phyloP scores from a whole-genome alignment of 2,113 vertebrate species.

The Leiothrix lutea region DNA sequence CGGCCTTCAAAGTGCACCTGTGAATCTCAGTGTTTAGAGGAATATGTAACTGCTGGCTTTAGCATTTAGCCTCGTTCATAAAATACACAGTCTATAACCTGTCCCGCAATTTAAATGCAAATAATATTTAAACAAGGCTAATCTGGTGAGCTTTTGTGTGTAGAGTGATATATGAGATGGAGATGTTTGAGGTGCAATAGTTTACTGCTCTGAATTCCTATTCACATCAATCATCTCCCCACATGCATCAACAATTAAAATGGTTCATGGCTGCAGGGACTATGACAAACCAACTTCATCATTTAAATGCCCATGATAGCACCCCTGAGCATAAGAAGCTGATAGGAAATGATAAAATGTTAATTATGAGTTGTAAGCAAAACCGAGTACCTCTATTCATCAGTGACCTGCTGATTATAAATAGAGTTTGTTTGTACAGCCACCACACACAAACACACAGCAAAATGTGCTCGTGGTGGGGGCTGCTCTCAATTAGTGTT shows the following conservation, averaged over 20 bases:
- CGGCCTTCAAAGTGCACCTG: background rate
- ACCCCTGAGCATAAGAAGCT: background rate
- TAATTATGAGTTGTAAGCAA: conserved; percentile 64
- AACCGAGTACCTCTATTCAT: conserved; percentile 6
- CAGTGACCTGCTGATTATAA: conserved; percentile 27
- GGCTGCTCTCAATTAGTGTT: background rate
- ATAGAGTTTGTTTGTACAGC: background rate
- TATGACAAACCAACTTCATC: conserved; percentile 35
- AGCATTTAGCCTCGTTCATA: conserved; percentile 45
- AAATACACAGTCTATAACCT: conserved; percentile 37
- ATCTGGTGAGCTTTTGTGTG: conserved; percentile 60
- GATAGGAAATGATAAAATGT: conserved; percentile 54
- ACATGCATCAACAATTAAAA: conserved; percentile 61
- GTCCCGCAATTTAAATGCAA: conserved; percentile 72
- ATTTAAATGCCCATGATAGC: conserved; percentile 14
- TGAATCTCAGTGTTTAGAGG: background rate
- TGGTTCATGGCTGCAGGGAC: conserved; percentile 16
- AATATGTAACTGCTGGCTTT: conserved; percentile 47
- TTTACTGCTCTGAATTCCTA: conserved; percentile 30
- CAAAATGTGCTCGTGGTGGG: background rate
- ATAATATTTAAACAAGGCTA: conserved; percentile 74
- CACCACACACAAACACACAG: background rate
- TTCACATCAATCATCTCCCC: conserved; percentile 54
- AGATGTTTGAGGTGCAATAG: conserved; percentile 31
- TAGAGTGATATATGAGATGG: conserved; percentile 54